phyloP scores from a whole-genome alignment of 1,140 invertebrate genomes.

The Ephestia elutella region DNA sequence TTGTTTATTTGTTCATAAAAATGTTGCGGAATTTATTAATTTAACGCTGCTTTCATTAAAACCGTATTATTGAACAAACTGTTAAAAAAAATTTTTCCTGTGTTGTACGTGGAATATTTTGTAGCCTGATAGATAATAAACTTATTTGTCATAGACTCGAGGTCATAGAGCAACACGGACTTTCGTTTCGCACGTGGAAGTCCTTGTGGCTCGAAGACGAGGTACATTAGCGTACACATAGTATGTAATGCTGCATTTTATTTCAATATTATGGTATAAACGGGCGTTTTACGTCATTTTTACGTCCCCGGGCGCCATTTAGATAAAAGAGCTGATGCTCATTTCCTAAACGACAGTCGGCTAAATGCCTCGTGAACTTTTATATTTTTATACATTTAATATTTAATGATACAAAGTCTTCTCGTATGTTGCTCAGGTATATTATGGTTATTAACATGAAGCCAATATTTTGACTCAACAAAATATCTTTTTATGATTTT shows the following conservation, averaged over 20 bases:
- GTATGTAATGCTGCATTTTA: constrained; percentile 41
- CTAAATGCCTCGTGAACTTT: constrained; percentile 22
- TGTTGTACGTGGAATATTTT: too few relatives aligned
- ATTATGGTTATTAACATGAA: not conserved
- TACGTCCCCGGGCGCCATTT: constrained; percentile 58
- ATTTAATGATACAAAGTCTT: not conserved
- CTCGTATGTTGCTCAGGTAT: not conserved
- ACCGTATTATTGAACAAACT: not conserved
- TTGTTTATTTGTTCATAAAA: too few relatives aligned
- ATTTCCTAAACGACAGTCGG: constrained; percentile 54
- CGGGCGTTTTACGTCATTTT: constrained; percentile 65
- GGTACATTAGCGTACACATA: not conserved
- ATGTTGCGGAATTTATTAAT: too few relatives aligned
- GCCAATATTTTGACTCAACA: too few relatives aligned
- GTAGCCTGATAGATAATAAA: too few relatives aligned
- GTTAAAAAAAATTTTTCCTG: not conserved
- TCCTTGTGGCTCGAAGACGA: too few relatives aligned
- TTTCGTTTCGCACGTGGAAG: too few relatives aligned
- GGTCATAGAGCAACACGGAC: too few relatives aligned
- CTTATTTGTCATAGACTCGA: too few relatives aligned
- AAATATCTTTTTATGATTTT: too few relatives aligned
- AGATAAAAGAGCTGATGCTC: constrained; percentile 64
- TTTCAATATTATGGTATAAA: constrained; percentile 69
- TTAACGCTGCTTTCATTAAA: too few relatives aligned
- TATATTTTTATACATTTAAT: constrained; percentile 20